Evolutionary conservation across 2,797 vertebrate species (phyloP).

Genomic region (Lates japonicus): DNA sequence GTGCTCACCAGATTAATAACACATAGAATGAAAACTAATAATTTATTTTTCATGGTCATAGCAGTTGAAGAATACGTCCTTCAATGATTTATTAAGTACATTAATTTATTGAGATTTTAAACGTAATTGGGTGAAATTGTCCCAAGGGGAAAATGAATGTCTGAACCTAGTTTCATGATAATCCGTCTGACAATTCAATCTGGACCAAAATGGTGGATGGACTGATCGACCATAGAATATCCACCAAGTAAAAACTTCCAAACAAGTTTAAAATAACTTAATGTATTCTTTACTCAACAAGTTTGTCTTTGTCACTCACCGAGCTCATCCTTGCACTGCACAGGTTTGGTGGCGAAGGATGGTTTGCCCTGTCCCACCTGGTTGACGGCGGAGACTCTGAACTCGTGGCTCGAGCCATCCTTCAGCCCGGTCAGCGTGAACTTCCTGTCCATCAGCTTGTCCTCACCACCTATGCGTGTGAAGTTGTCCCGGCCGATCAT

Average conservation of each 20-base stretch:
- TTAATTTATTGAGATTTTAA: too few relatives aligned
- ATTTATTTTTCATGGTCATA: too few relatives aligned
- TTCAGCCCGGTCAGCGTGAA: constrained; percentile 93
- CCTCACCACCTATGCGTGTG: constrained; percentile 87
- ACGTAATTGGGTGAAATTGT: too few relatives aligned
- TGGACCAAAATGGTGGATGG: too few relatives aligned
- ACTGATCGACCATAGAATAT: too few relatives aligned
- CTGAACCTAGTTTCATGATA: too few relatives aligned
- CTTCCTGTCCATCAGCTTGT: constrained; percentile 93
- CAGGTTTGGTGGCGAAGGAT: constrained; percentile 96
- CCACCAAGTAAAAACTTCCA: too few relatives aligned
- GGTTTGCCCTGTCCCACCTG: constrained; percentile 95
- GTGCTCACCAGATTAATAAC: background rate
- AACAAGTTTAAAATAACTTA: background rate
- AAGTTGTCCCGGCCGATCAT: constrained; percentile 95
- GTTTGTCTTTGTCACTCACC: constrained; percentile 84
- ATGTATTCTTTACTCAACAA: background rate
- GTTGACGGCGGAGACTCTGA: constrained; percentile 96
- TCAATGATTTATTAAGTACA: too few relatives aligned
- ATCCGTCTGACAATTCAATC: too few relatives aligned
- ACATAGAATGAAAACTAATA: too few relatives aligned
- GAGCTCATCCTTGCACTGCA: constrained; percentile 96
- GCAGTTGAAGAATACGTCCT: too few relatives aligned
- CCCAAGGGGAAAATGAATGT: too few relatives aligned
- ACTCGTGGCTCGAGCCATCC: constrained; percentile 95